A percentile compares a stretch with the other conserved stretches of the same genome.
These are phyloP conservation scores for Cacatua alba DNA, from an alignment of 2,113 vertebrate species.

Conservation along the genomic window DNA sequence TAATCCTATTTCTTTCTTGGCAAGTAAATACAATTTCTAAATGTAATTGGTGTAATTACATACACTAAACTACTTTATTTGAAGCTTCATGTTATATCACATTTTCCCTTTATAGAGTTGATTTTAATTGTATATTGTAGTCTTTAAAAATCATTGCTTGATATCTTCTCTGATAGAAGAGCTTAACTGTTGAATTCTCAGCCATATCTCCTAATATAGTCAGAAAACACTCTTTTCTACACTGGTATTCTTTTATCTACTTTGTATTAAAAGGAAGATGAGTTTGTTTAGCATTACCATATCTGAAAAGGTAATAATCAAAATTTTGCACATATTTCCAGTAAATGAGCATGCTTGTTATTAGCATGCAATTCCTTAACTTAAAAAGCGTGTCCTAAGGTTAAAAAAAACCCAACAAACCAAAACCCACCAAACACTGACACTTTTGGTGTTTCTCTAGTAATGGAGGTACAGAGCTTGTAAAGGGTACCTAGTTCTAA, in stretches of 20 bases:
- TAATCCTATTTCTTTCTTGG: constrained; percentile 66
- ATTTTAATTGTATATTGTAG: constrained; percentile 69
- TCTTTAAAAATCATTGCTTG: constrained; percentile 69
- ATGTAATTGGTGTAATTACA: constrained; percentile 75
- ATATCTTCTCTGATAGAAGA: constrained; percentile 63
- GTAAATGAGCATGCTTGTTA: not conserved
- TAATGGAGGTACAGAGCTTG: not conserved
- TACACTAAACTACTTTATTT: constrained; percentile 69
- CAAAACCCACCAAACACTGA: not conserved
- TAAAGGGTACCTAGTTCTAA: not conserved
- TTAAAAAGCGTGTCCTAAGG: not conserved
- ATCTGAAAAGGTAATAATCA: not conserved
- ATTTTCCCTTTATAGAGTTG: constrained; percentile 55
- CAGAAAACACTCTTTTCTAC: constrained; percentile 37
- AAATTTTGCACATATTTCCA: not conserved
- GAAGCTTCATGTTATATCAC: constrained; percentile 72
- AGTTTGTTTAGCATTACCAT: not conserved
- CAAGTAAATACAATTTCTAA: constrained; percentile 77
- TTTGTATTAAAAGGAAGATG: not conserved
- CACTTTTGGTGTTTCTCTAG: not conserved
- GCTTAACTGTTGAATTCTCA: constrained; percentile 55
- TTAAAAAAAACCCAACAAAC: not conserved
- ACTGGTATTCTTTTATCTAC: not conserved
- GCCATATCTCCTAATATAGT: constrained; percentile 39
- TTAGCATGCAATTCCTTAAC: not conserved